Percentiles rank a stretch among this genome's conserved stretches.
Evolutionary conservation across 2,797 vertebrate species (phyloP).

Genomic region (Characodon lateralis): DNA sequence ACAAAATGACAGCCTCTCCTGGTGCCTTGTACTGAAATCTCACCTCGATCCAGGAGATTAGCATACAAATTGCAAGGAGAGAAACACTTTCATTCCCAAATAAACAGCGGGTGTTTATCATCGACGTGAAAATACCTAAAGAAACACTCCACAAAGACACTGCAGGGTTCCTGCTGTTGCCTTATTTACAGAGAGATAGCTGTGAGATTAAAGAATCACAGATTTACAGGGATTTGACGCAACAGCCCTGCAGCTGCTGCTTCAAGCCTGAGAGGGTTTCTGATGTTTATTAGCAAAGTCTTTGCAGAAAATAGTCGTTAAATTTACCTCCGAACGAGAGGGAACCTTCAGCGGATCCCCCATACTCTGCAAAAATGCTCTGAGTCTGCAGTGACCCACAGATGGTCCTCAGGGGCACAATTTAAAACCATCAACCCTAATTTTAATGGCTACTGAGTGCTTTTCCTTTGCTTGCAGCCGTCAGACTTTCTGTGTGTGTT

Average conservation of each 20-base stretch:
- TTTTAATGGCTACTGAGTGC: background rate
- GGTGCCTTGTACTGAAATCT: background rate
- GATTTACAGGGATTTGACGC: background rate
- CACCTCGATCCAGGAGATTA: background rate
- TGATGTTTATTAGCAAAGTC: background rate
- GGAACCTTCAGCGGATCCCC: conserved; percentile 5
- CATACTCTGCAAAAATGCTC: background rate
- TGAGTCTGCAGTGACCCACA: background rate
- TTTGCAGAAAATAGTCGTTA: background rate
- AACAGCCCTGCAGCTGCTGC: conserved; percentile 3
- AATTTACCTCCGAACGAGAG: background rate
- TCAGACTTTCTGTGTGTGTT: background rate
- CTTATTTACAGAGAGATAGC: background rate
- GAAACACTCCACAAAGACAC: background rate
- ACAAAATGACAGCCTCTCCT: background rate
- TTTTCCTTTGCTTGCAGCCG: conserved; percentile 2
- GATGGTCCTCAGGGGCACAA: background rate
- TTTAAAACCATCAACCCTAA: background rate
- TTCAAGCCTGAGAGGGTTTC: background rate
- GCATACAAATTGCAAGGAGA: background rate
- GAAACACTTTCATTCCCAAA: background rate
- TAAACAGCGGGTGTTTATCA: background rate
- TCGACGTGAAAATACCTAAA: background rate
- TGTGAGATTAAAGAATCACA: background rate
- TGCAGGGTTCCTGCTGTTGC: background rate